Percentiles rank a stretch among this genome's conserved stretches.
phyloP scores from a whole-genome alignment of 2,888 invertebrate genomes.

The Hoplodrina ambigua region DNA sequence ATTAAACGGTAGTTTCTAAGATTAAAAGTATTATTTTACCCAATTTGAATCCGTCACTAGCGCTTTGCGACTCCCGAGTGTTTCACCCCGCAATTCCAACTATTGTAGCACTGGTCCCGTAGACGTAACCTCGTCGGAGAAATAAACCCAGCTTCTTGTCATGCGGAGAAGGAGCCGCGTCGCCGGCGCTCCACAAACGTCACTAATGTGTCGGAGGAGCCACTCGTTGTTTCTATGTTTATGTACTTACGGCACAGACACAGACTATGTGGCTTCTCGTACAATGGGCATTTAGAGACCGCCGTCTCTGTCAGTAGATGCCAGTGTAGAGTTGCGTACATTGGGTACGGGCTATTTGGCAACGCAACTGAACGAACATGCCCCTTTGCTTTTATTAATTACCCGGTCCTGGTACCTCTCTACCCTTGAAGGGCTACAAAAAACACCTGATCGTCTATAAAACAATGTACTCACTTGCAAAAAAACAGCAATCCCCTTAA shows the following conservation, averaged over 20 bases:
- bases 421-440: not conserved
- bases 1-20: too few species aligned
- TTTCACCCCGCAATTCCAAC: not conserved
- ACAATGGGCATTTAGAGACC: conserved; percentile 4
- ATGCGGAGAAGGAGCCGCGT: too few species aligned
- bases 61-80: not conserved
- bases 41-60: not conserved
- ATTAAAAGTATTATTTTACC: too few species aligned
- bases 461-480: too few species aligned
- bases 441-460: too few species aligned
- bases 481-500: too few species aligned
- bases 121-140: too few species aligned
- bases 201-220: conserved; percentile 37
- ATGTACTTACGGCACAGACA: not conserved
- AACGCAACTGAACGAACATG: not conserved
- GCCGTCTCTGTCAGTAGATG: too few species aligned
- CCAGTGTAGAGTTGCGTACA: not conserved
- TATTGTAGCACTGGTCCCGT: not conserved
- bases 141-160: too few species aligned
- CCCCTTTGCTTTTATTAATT: not conserved
- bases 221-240: conserved; percentile 12
- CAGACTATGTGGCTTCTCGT: not conserved
- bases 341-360: not conserved
- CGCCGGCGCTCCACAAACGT: conserved; percentile 47
- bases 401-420: not conserved